Base-by-base conservation (phyloP, 2,888 invertebrate genomes). In the Drosophila picticornis region DNA sequence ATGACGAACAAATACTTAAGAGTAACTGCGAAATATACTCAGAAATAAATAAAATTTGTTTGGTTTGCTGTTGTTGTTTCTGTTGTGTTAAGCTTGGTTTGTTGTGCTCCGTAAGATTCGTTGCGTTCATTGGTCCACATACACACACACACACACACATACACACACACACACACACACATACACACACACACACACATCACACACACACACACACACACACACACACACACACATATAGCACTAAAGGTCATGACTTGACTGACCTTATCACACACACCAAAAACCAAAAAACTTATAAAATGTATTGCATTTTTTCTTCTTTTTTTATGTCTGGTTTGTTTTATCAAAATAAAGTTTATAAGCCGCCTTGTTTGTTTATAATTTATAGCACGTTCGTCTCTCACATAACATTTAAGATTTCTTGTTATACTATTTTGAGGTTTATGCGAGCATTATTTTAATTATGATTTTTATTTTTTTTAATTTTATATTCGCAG, bases 191-290 rank as follows among this genome's bases (percentile, higher is more conserved):
- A 11, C 43, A 90, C 75, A 87, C 81, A 63, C 53, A 58, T n/a
- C 53, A 50, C 38, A 50, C 57, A 65, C 46, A 90, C 75, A 87
- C 81, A 63, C 53, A 58, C 62, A 53, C 52, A 50, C 36, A 40
- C 57, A 65, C 48, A 52, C n/a, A 27, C 58, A 64, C 48, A 48
- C 31, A 40, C 58, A 46, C 48, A 55, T 25, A 56, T 59, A 68
- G 65, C 73, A 72, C 59, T 81, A 86, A 90, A 92, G 91, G 92
- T 91, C 91, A 87, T 74, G 81, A 83, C 72, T 78, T 69, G 73
- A 19, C 75, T 83, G 91, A 84, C 77, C 80, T 77, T 87, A 81
- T 78, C 16, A 40, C 40, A 36, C n/a, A 40, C 11, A 11, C 43
- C n/a, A 43, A 22, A 43, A 22, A 7, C 43, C 13, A 43, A 43